Percentiles rank a stretch among this genome's conserved stretches.
These are phyloP conservation scores for Drosophila kanapiae DNA, from an alignment of 1,140 invertebrate genomes.

Conservation along the genomic window DNA sequence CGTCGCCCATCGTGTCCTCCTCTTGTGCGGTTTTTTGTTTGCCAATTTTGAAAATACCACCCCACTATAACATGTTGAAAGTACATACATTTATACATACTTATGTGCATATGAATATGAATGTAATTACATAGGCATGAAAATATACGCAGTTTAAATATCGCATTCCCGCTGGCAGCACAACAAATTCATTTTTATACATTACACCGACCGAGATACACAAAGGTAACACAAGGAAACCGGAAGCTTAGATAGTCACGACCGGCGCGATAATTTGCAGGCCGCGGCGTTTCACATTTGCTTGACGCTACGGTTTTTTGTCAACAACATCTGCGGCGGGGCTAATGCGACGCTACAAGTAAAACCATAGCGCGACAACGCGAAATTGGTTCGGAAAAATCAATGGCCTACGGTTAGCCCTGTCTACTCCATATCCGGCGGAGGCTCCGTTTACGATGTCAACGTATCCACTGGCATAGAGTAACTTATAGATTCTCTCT, in stretches of 20 bases:
- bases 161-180: conserved; percentile 50
- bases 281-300: conserved; percentile 45
- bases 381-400: not conserved
- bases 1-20: conserved; percentile 36
- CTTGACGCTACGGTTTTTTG: conserved; percentile 42
- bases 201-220: conserved; percentile 34
- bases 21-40: conserved; percentile 50
- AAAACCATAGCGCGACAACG: conserved; percentile 36
- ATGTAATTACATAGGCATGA: no score
- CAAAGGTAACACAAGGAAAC: not conserved
- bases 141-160: conserved; percentile 71
- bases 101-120: no score
- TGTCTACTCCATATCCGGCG: not conserved
- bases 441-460: conserved; percentile 42
- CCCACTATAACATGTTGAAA: conserved; percentile 10
- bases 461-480: conserved; percentile 74
- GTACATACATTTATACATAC: no score
- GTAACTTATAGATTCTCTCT: no score
- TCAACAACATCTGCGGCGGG: conserved; percentile 64
- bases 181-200: conserved; percentile 49
- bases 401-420: no score
- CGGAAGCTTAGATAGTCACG: conserved; percentile 1
- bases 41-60: conserved; percentile 66
- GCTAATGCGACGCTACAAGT: conserved; percentile 55
- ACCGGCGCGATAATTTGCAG: conserved; percentile 57